A percentile compares a stretch with the other conserved stretches of the same genome.
Conservation (phyloP, 2,113 vertebrate genomes). For the Deroptyus accipitrinus region DNA sequence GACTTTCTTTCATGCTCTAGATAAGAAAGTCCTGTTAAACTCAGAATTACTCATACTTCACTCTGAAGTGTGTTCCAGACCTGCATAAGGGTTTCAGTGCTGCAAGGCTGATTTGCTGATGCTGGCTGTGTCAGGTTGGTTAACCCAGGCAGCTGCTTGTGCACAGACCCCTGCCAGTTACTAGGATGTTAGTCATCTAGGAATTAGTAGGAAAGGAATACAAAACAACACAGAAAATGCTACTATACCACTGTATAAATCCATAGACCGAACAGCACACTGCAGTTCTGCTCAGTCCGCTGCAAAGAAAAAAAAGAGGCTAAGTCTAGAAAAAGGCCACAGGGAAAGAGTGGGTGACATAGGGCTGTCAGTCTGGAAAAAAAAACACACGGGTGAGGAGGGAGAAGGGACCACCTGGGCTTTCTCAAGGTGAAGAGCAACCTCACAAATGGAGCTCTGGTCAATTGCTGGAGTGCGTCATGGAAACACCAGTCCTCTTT, state of each 20-base stretch:
- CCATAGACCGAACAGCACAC: background rate
- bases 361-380: background rate
- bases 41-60: background rate
- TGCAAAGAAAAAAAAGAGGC: background rate
- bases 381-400: background rate
- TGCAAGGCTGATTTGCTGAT: background rate
- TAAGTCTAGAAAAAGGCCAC: background rate
- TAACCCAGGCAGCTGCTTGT: background rate
- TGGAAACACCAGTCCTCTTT: background rate
- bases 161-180: background rate
- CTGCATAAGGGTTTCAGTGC: background rate
- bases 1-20: background rate
- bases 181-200: background rate
- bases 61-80: background rate
- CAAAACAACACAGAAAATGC: background rate
- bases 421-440: background rate
- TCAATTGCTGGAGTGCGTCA: background rate
- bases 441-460: background rate
- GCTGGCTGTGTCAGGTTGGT: background rate
- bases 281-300: background rate
- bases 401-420: background rate
- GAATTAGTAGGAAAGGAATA: background rate
- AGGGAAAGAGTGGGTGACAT: background rate
- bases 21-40: background rate
- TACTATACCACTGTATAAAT: background rate